Base-by-base conservation (phyloP, 2,113 vertebrate species). In the Hypocryptadius cinnamomeus region DNA sequence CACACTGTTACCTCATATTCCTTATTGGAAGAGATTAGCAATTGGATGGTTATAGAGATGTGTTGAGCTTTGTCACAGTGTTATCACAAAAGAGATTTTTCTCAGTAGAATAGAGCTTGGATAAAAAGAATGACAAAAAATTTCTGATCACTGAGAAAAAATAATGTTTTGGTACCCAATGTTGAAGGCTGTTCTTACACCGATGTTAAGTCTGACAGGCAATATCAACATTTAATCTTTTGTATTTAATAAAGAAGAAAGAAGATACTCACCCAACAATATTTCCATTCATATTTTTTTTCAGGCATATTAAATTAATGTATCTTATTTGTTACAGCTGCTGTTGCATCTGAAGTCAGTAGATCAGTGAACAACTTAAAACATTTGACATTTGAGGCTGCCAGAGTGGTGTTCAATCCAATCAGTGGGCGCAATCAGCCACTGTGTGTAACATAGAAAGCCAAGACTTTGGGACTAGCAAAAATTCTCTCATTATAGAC, bases 271-370 rank as follows among this genome's bases (percentile, higher is more conserved):
- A 64, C 5, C 3, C 9, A 73, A 39, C 2, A 57, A 22, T 18
- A 73, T 73, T 88, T 87, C 56, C 3, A 37, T 70, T 63, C 4
- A 5, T 73, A 48, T 50, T n/a, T 80, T 69, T 53, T 6, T 77
- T 65, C 37, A 57, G 13, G 35, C 5, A 12, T 7, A 44, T 70
- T 69, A 60, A 48, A 64, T 66, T 45, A 11, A 6, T 0, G 0
- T 42, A 73, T 77, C 9, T 78, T 81, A 19, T 19, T 68, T 84
- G 4, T 74, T 60, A 44, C 13, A 68, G 12, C 10, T 44, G 6
- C 9, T 85, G 3, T 81, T 68, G 24, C 37, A 44, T 44, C 35
- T 64, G 61, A 86, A 79, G 19, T 69, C 27, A 61, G 35, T 19
- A 44, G 28, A 72, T 61, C 19, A 40, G 11, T 17, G 44, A 91